Conservation (phyloP, 2,888 invertebrate genomes). For the Troglohyphantes excavatus region DNA sequence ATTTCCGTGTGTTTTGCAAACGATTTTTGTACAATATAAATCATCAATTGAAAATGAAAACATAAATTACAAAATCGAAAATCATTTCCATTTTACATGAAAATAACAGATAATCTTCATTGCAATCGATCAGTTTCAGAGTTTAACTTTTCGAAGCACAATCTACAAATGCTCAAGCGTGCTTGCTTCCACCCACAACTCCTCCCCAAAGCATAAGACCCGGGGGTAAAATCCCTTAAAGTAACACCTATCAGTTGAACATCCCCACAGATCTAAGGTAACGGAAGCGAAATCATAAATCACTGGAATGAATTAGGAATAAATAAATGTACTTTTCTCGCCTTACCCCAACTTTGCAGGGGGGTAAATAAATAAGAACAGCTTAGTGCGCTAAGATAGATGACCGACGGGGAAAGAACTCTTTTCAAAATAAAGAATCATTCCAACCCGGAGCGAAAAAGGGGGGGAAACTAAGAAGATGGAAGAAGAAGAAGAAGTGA, state of each 20-base stretch:
- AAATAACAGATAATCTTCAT: no score
- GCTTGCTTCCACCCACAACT: no score
- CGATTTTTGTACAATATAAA: no score
- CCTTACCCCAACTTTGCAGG: constrained; percentile 51
- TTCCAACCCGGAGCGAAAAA: constrained; percentile 27
- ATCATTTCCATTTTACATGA: no score
- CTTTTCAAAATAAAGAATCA: constrained; percentile 35
- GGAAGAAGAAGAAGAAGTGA: constrained; percentile 4
- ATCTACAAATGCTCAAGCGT: no score
- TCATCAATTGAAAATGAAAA: no score
- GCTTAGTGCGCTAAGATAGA: constrained; percentile 57
- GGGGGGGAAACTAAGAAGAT: background rate
- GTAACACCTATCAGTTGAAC: background rate
- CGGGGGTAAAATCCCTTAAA: constrained; percentile 2
- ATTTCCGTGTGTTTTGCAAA: no score
- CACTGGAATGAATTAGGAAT: constrained; percentile 60
- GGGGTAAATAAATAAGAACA: constrained; percentile 62
- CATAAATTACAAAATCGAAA: no score
- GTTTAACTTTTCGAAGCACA: no score
- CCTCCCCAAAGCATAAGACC: background rate
- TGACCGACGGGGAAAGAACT: constrained; percentile 24
- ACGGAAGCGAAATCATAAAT: constrained; percentile 62
- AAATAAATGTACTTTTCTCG: constrained; percentile 66
- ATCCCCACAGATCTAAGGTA: constrained; percentile 18
- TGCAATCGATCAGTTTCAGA: no score